A percentile compares a stretch with the other conserved stretches of the same genome.
Evolutionary conservation across 2,888 invertebrate genomes (phyloP).

Genomic region (Orgyia antiqua): DNA sequence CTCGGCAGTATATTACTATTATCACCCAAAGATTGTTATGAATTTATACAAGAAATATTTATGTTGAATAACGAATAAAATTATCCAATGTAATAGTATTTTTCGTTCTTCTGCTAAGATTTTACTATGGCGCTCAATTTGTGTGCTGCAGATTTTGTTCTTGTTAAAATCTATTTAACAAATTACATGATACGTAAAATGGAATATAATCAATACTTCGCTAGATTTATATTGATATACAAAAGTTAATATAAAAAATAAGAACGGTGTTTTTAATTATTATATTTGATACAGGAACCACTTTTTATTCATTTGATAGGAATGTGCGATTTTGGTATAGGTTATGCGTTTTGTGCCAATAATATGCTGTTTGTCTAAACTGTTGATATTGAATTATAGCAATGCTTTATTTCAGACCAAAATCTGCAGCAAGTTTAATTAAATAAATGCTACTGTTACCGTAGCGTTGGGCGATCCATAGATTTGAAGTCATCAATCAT

Average conservation of each 20-base stretch:
- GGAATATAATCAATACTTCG: too few species aligned
- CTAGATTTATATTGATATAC: too few species aligned
- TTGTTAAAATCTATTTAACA: too few species aligned
- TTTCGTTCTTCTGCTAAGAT: conserved; percentile 20
- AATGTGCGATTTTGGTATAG: too few species aligned
- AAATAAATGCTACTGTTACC: conserved; percentile 3
- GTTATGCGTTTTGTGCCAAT: too few species aligned
- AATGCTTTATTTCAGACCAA: conserved; percentile 26
- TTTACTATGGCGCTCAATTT: conserved; percentile 12
- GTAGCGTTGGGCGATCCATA: conserved; percentile 57
- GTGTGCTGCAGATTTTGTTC: conserved; percentile 26
- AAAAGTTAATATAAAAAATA: too few species aligned
- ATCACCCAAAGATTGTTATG: conserved; percentile 78
- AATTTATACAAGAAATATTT: conserved; percentile 77
- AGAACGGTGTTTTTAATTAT: too few species aligned
- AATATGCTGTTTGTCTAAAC: too few species aligned
- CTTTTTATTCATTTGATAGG: too few species aligned
- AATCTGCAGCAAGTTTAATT: conserved; percentile 19
- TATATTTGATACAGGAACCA: too few species aligned
- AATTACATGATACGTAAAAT: too few species aligned
- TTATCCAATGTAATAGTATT: conserved; percentile 48
- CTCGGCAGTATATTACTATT: conserved; percentile 49
- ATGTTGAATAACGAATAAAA: conserved; percentile 77
- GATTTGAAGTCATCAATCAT: conserved; percentile 79
- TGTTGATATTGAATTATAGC: too few species aligned